Conservation (phyloP, 2,113 vertebrate species). For the Opisthocomus hoazin region DNA sequence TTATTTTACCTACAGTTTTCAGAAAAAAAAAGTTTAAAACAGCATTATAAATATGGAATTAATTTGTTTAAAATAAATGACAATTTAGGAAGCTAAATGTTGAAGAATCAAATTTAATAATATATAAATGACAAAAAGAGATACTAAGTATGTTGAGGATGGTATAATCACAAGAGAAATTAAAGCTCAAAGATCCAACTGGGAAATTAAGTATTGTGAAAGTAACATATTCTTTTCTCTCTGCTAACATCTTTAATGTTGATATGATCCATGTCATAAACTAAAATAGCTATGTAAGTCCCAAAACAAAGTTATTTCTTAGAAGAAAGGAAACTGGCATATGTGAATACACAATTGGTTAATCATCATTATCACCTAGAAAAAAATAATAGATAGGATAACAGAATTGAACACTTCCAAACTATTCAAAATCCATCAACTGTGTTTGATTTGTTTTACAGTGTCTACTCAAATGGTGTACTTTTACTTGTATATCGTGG, state of each 20-base stretch:
- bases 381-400: neutral
- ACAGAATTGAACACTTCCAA: neutral
- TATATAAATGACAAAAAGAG: neutral
- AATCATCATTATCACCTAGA: neutral
- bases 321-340: neutral
- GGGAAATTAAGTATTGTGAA: neutral
- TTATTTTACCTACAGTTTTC: neutral
- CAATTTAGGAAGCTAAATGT: neutral
- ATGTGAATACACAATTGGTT: neutral
- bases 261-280: neutral
- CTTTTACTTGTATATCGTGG: accelerated
- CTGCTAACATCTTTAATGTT: neutral
- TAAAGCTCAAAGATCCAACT: neutral
- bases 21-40: neutral
- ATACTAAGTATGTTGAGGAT: neutral
- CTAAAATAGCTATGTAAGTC: neutral
- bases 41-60: neutral
- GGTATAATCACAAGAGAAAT: neutral
- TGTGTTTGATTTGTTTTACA: neutral
- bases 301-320: neutral
- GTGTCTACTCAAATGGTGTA: neutral
- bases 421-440: neutral
- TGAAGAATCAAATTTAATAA: neutral
- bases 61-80: neutral
- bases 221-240: neutral